These are phyloP conservation scores for Uria lomvia DNA, from an alignment of 2,113 vertebrate genomes.

Conservation along the genomic window DNA sequence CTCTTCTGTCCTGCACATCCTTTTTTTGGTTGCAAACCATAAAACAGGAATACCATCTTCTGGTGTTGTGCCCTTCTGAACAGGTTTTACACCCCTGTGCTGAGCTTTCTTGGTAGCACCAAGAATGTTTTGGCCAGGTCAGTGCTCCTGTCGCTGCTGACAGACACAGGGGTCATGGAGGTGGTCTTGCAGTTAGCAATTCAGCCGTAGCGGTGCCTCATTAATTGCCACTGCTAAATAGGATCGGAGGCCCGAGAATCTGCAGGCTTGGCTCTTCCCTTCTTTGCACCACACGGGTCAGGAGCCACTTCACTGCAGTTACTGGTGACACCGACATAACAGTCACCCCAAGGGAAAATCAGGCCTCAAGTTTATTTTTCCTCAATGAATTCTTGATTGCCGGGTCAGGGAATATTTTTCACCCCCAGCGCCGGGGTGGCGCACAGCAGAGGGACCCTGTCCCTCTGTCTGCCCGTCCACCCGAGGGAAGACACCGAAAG, in stretches of 20 bases:
- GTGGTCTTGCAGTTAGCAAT: not conserved
- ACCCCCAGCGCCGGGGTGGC: accelerated
- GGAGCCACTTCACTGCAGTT: not conserved
- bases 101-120: not conserved
- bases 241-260: not conserved
- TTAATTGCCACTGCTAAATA: not conserved
- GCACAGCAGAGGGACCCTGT: accelerated
- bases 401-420: not conserved
- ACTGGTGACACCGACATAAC: not conserved
- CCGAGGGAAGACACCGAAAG: not conserved
- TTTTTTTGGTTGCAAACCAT: not conserved
- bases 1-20: not conserved
- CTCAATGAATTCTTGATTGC: not conserved
- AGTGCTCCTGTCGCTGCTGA: not conserved
- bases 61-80: not conserved
- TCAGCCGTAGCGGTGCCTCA: not conserved
- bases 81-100: not conserved
- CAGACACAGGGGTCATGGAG: not conserved
- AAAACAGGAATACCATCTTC: not conserved
- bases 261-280: not conserved
- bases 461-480: not conserved
- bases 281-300: not conserved
- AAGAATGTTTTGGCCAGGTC: not conserved
- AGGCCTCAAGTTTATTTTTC: not conserved
- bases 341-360: not conserved